These are phyloP conservation scores for Metalampra italica DNA, from an alignment of 2,888 invertebrate genomes.

Conservation along the genomic window DNA sequence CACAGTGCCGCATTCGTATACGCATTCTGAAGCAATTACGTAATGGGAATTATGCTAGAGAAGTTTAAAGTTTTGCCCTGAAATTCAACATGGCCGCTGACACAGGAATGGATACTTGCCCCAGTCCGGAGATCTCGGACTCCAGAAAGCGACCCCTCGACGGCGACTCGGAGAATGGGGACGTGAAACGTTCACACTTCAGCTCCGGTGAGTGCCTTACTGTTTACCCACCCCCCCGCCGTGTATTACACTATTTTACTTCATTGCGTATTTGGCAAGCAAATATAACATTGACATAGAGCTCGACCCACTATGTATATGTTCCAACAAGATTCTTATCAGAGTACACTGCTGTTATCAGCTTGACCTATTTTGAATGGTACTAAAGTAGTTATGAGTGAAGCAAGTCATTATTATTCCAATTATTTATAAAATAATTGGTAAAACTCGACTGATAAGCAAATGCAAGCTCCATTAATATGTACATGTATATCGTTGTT, in stretches of 20 bases:
- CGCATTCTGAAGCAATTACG: slow-evolving; percentile 73
- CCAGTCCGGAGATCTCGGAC: slow-evolving; percentile 94
- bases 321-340: slow-evolving; percentile 71
- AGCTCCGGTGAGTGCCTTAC: slow-evolving; percentile 85
- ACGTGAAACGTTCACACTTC: slow-evolving; percentile 93
- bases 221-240: slow-evolving; percentile 31
- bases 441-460: slow-evolving; percentile 7
- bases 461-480: slow-evolving; percentile 6
- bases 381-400: slow-evolving; percentile 45
- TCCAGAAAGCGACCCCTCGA: slow-evolving; percentile 94
- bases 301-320: slow-evolving; percentile 50
- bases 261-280: slow-evolving; percentile 63
- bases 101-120: slow-evolving; percentile 96
- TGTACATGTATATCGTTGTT: background rate
- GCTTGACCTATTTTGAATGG: slow-evolving; percentile 64
- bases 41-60: slow-evolving; percentile 79
- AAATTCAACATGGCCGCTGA: slow-evolving; percentile 92
- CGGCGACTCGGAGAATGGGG: slow-evolving; percentile 91
- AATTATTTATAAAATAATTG: background rate
- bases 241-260: slow-evolving; percentile 43
- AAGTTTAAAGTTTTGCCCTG: slow-evolving; percentile 77
- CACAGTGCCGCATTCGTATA: slow-evolving; percentile 66
- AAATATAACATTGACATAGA: slow-evolving; percentile 70
- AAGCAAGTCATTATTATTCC: slow-evolving; percentile 1
- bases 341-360: slow-evolving; percentile 59